Evolutionary conservation across 2,113 vertebrate species (phyloP), one percentile per base, ranked within the genome.

Genomic region (Menidia beryllina): DNA sequence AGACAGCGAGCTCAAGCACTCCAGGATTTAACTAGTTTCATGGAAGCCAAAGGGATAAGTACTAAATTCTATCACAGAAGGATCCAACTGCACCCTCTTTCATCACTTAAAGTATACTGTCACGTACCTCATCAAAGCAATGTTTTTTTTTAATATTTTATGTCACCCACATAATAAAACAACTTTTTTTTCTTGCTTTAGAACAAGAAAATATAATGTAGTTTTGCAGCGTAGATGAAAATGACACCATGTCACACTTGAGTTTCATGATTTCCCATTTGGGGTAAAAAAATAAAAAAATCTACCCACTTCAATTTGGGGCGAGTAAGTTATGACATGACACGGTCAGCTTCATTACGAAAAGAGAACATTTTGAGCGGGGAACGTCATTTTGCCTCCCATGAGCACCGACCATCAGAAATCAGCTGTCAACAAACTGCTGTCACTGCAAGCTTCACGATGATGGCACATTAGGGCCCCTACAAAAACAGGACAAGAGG

Each of bases 401-500:
- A 23, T 52, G 52, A 45, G 27, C 39, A 0, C 1, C 17, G 3
- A 20, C 49, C 69, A 64, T 71, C 62, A 72, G n/a, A 53, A 79
- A 72, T 9, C 79, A 79, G 81, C 71, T 76, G 83, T 75, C 74
- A 64, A 62, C 64, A 71, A 57, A 70, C 19, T 62, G 50, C 24
- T 20, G 4, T 59, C 63, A 54, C 69, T 3, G 2, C 50, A 51
- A n/a, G 11, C 38, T 49, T 43, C 21, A 2, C 7, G 39, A 68
- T 51, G 74, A 70, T 36, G 75, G 59, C 66, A 58, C 66, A 72
- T 66, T 27, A 51, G n/a, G 26, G 25, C 52, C 47, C 50, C 62
- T 24, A 69, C 72, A 76, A 54, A 51, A 58, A 41, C 60, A 27
- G 41, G 50, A 58, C 25, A 56, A 83, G 60, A 48, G 63, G 58